Percentiles rank a stretch among this genome's conserved stretches.
Conservation (phyloP, 2,797 vertebrate species). For the Falco cherrug region DNA sequence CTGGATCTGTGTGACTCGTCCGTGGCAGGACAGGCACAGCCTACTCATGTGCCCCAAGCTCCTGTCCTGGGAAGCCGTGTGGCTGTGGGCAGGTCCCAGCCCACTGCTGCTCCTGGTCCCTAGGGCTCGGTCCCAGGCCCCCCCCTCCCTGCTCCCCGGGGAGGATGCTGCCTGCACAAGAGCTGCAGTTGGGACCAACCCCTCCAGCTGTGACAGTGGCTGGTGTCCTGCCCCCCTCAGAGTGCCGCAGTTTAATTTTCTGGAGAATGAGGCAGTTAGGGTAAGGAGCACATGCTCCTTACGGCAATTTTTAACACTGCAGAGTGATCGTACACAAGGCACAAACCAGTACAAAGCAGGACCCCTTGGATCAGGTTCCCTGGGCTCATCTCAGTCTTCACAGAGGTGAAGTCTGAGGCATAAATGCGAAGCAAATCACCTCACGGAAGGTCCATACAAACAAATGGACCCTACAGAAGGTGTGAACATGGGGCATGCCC, state of each 20-base stretch:
- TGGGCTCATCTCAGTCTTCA: background rate
- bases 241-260: background rate
- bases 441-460: background rate
- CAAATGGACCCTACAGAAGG: background rate
- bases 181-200: background rate
- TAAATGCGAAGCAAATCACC: background rate
- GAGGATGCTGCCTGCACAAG: background rate
- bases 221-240: background rate
- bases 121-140: background rate
- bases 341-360: background rate
- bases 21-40: background rate
- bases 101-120: background rate
- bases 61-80: background rate
- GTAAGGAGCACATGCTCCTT: background rate
- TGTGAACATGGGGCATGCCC: background rate
- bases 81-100: background rate
- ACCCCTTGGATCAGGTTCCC: background rate
- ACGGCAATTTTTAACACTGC: background rate
- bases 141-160: background rate
- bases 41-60: background rate
- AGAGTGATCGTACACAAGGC: background rate
- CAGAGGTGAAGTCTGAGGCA: background rate
- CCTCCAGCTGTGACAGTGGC: background rate
- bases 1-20: background rate
- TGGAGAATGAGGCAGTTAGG: background rate